Conservation (phyloP, 2,888 invertebrate species). For the Hesperia comma region DNA sequence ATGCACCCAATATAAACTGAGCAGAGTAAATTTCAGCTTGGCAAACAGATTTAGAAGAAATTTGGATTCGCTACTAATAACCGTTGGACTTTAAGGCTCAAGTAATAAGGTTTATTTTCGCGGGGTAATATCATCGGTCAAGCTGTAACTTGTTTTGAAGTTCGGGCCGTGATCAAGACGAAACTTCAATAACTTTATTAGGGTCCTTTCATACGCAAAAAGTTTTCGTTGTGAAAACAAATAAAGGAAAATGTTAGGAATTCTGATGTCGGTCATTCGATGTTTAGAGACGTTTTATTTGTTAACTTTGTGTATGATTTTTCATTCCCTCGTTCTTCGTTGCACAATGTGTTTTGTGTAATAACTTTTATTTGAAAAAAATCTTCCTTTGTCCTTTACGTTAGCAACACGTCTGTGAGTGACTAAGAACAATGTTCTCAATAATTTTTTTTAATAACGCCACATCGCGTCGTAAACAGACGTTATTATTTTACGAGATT, state of each 20-base stretch:
- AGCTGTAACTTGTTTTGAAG: constrained; percentile 20
- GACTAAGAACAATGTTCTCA: no score
- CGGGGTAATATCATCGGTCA: not conserved
- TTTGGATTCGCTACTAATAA: not conserved
- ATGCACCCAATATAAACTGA: not conserved
- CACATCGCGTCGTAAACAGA: no score
- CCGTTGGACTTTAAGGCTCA: not conserved
- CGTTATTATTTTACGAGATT: no score
- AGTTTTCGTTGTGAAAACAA: constrained; percentile 20
- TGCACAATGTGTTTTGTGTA: no score
- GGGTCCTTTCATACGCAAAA: constrained; percentile 24
- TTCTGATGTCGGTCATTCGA: not conserved
- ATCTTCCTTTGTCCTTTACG: no score
- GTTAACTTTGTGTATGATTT: not conserved
- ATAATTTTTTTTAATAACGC: no score
- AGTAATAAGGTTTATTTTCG: not conserved
- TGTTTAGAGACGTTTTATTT: constrained; percentile 3
- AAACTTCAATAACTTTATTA: constrained; percentile 30
- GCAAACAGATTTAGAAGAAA: not conserved
- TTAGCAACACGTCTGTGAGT: no score
- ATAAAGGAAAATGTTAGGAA: constrained; percentile 3
- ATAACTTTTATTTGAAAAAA: no score
- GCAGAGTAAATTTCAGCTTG: not conserved
- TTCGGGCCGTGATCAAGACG: constrained; percentile 18
- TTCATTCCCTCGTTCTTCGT: not conserved